These are phyloP conservation scores for Drosophila conformis DNA, from an alignment of 2,888 invertebrate genomes.

Conservation along the genomic window DNA sequence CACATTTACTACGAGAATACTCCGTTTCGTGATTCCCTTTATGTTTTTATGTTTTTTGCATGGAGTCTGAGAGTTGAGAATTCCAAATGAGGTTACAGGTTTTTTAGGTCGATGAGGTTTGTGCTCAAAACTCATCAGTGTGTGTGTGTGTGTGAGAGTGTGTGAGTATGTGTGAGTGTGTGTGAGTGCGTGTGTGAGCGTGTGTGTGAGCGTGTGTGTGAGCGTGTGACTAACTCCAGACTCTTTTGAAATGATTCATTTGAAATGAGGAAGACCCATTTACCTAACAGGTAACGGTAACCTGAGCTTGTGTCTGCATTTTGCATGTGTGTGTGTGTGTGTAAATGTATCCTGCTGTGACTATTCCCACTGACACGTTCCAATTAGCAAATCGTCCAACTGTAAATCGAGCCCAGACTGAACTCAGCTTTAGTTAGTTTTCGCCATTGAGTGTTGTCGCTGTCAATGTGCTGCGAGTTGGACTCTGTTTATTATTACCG, in stretches of 20 bases:
- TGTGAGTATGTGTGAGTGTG: neutral
- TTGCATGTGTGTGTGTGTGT: neutral
- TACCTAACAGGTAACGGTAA: neutral
- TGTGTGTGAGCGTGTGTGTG: slow-evolving; percentile 7
- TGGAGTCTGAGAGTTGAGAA: neutral
- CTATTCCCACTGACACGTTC: slow-evolving; percentile 16
- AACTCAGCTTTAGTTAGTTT: neutral
- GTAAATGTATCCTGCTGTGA: slow-evolving; percentile 6
- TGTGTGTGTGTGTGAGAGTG: neutral
- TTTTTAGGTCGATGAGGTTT: slow-evolving; percentile 1
- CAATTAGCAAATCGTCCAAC: slow-evolving; percentile 41
- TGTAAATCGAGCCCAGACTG: slow-evolving; percentile 2
- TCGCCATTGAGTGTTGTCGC: slow-evolving; percentile 1
- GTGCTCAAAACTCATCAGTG: neutral
- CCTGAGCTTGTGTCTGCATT: neutral
- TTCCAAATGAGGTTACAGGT: slow-evolving; percentile 17
- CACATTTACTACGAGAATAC: slow-evolving; percentile 31
- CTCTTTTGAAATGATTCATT: slow-evolving; percentile 25
- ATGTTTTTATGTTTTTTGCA: slow-evolving; percentile 10
- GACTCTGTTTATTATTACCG: neutral
- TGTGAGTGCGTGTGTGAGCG: neutral
- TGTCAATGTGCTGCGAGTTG: neutral
- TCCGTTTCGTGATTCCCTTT: neutral
- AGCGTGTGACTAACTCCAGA: slow-evolving; percentile 29
- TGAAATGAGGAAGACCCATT: slow-evolving; percentile 25